Base-by-base conservation (phyloP, 2,888 invertebrate species). In the Microctonus aethiopoides region DNA sequence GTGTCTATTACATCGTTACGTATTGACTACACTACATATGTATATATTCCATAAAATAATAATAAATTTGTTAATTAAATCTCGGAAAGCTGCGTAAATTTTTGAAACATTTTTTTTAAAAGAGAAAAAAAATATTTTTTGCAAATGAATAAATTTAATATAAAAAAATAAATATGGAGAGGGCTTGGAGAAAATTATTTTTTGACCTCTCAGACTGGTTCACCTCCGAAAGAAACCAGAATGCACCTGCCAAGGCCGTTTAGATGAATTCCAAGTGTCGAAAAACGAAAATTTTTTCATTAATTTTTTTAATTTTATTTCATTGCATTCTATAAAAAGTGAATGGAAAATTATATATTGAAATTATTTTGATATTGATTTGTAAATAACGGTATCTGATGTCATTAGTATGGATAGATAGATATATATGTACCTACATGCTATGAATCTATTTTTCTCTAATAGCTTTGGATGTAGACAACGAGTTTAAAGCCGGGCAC, bases 1-100 rank as follows among this genome's bases (percentile, higher is more conserved):
- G 39, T 29, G 41, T 24, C 52, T 61, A 64, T 69, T 69, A 65
- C 76, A 70, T 65, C 56, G 76, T 78, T 78, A 78, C 76, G 74
- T 32, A 54, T 54, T 54, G 29, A 6, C 16, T 16, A 46, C 6
- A n/a, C 20, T n/a, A 46, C 13, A 26, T 26, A 24, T 2, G 10
- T n/a, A 2, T n/a, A 2, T 54, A 24, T 11, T 26, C 13, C 24
- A 5, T 5, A 29, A 29, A 29, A 29, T 7, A 29, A 29, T 29
- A 5, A 29, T 29, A 29, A 16, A 13, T 13, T 16, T 1, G 16
- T 2, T 11, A 16, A 34, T 57, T 20, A 9, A 16, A n/a, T 26
- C 20, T 6, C 6, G 24, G 7, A 24, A 22, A 52, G 0, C 10
- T n/a, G n/a, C n/a, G 16, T 26, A 0, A 9, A 9, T 36, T 36